Percentiles rank a stretch among this genome's conserved stretches.
These are phyloP conservation scores for Halocaridina rubra DNA, from an alignment of 2,888 invertebrate species.

Conservation along the genomic window DNA sequence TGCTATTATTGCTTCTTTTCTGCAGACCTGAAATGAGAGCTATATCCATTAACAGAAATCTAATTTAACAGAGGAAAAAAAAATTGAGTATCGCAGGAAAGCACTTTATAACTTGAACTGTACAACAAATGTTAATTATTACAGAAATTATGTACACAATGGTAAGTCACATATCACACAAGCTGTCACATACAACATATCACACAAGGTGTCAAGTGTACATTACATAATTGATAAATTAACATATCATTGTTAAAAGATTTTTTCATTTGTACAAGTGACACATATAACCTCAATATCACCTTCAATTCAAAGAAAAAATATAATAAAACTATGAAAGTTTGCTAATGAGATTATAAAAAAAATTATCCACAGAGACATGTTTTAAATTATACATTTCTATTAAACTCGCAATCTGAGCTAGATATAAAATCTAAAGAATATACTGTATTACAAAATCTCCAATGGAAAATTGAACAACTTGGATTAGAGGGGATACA, in stretches of 20 bases:
- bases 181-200: not conserved
- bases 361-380: not conserved
- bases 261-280: not conserved
- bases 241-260: not conserved
- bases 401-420: no score
- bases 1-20: not conserved
- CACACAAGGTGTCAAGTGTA: not conserved
- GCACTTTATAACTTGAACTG: conserved; percentile 40
- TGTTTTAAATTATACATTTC: no score
- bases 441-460: not conserved
- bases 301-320: not conserved
- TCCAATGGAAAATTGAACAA: not conserved
- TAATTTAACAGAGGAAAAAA: not conserved
- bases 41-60: not conserved
- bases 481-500: no score
- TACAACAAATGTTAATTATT: conserved; percentile 25
- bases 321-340: not conserved
- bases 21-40: not conserved
- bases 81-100: conserved; percentile 19
- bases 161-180: conserved; percentile 26
- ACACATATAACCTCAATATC: not conserved
- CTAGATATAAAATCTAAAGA: no score
- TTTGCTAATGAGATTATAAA: not conserved
- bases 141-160: conserved; percentile 20
- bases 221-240: not conserved